Conservation (phyloP, 2,113 vertebrate genomes). For the Sphyrna mokarran region DNA sequence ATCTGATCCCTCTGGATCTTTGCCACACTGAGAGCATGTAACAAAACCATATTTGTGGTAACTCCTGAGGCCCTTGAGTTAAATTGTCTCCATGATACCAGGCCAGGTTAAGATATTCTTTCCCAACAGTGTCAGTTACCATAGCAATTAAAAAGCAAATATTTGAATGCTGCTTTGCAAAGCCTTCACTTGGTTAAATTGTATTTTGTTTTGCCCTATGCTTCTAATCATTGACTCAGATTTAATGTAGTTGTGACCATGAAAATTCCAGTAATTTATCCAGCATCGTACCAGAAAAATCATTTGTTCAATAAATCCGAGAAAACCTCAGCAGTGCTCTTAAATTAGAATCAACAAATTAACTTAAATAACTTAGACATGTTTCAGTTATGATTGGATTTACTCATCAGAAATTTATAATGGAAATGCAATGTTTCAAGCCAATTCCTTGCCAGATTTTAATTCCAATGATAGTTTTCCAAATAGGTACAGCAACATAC, state of each 20-base stretch:
- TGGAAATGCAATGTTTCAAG: neutral
- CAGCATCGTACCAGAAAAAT: neutral
- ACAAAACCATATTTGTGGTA: neutral
- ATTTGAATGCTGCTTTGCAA: neutral
- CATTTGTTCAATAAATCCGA: neutral
- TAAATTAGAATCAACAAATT: neutral
- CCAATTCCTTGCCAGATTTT: neutral
- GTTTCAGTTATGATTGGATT: neutral
- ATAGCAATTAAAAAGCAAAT: neutral
- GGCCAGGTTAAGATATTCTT: neutral
- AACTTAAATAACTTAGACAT: neutral
- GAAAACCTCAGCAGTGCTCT: neutral
- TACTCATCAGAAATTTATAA: neutral
- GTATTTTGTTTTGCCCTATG: neutral
- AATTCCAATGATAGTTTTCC: neutral
- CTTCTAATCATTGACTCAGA: neutral
- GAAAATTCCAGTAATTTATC: neutral
- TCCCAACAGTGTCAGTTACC: neutral
- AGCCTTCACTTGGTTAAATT: neutral
- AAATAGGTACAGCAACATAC: neutral
- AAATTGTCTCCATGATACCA: constrained; percentile 2
- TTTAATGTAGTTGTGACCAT: neutral
- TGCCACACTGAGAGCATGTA: neutral
- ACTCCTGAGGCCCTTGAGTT: neutral
- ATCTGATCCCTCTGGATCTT: neutral